These are phyloP conservation scores for Carassius auratus DNA, from an alignment of 2,113 vertebrate genomes.

Conservation along the genomic window DNA sequence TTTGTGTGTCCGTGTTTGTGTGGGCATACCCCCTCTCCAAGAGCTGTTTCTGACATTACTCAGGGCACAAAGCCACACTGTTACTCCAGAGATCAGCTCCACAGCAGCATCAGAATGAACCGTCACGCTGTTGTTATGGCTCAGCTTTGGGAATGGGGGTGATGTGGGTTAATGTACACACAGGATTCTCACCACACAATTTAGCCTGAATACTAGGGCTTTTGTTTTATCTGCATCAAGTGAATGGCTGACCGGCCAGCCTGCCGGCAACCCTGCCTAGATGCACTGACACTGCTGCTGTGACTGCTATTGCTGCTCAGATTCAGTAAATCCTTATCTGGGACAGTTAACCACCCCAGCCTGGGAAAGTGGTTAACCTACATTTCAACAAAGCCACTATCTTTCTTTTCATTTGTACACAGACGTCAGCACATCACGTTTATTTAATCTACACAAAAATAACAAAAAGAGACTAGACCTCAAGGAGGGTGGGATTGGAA, in stretches of 20 bases:
- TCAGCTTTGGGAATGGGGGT: background rate
- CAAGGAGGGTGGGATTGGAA: background rate
- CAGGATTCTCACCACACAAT: slow-evolving; percentile 11
- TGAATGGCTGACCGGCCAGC: background rate
- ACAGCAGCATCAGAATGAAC: background rate
- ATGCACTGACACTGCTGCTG: slow-evolving; percentile 27
- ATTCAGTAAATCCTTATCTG: slow-evolving; percentile 24
- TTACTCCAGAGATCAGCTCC: background rate
- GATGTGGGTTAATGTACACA: slow-evolving; percentile 24
- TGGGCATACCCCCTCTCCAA: background rate
- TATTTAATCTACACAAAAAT: background rate
- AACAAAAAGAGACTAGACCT: background rate
- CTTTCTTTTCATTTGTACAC: slow-evolving; percentile 40
- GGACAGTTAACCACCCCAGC: background rate
- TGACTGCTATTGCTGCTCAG: background rate
- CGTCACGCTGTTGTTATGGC: slow-evolving; percentile 22
- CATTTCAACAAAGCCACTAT: slow-evolving; percentile 63
- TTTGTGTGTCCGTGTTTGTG: background rate
- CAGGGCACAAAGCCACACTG: slow-evolving; percentile 30
- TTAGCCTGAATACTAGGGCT: slow-evolving; percentile 22
- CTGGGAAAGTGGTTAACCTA: slow-evolving; percentile 60
- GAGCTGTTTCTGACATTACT: background rate
- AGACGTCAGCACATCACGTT: background rate
- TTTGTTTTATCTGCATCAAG: slow-evolving; percentile 33
- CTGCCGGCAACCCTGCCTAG: background rate